These are phyloP conservation scores for Micropterix aruncella DNA, from an alignment of 2,888 invertebrate genomes.

Conservation along the genomic window DNA sequence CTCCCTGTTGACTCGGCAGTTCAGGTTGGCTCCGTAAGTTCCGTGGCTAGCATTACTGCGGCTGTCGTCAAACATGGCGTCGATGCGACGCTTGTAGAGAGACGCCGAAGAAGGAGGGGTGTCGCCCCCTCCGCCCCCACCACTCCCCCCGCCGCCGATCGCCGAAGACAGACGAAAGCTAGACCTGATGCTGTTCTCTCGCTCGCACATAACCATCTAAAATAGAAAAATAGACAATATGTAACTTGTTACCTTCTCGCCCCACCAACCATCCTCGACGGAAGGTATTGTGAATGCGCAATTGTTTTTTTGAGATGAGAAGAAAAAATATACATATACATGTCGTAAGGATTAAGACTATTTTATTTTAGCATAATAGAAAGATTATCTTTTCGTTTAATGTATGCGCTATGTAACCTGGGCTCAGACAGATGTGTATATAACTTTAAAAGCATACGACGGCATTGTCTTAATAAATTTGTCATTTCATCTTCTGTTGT, in stretches of 20 bases:
- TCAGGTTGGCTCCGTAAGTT: slow-evolving; percentile 2
- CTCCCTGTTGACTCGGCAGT: neutral
- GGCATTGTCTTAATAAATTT: too few relatives aligned
- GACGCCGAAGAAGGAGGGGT: slow-evolving; percentile 40
- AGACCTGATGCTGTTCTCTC: slow-evolving; percentile 25
- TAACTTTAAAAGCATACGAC: too few relatives aligned
- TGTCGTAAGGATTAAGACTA: too few relatives aligned
- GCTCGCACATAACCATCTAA: slow-evolving; percentile 37
- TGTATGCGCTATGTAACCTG: too few relatives aligned
- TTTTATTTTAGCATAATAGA: too few relatives aligned
- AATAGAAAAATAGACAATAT: neutral
- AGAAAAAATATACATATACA: neutral
- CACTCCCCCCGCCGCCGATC: slow-evolving; percentile 19
- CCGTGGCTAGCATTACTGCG: slow-evolving; percentile 39
- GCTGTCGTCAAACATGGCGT: slow-evolving; percentile 69
- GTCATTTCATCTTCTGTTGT: too few relatives aligned
- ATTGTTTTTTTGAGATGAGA: too few relatives aligned
- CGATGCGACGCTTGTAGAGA: slow-evolving; percentile 71
- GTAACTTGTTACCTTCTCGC: neutral
- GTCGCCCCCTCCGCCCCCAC: slow-evolving; percentile 22
- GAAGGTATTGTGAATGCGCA: neutral
- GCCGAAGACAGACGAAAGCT: slow-evolving; percentile 32
- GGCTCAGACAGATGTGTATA: too few relatives aligned
- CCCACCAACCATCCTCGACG: too few relatives aligned
- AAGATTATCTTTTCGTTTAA: too few relatives aligned